These are phyloP conservation scores for Gibbula magus DNA, from an alignment of 2,888 invertebrate species.

Conservation along the genomic window DNA sequence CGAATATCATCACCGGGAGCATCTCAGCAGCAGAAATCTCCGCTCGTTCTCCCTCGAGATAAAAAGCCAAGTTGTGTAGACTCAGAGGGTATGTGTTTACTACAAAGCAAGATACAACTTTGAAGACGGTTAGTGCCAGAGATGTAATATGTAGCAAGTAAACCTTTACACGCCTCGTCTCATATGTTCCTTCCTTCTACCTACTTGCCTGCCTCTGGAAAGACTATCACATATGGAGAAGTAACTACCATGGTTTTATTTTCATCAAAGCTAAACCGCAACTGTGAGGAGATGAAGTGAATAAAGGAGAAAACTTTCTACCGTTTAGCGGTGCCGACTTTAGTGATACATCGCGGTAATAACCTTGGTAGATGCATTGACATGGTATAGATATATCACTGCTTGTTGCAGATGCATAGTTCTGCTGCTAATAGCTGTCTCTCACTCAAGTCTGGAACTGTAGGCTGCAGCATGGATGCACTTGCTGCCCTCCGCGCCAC, in stretches of 20 bases:
- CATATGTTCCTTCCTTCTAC: neutral
- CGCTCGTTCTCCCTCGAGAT: neutral
- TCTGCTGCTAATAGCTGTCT: too few species aligned
- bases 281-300: neutral
- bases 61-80: neutral
- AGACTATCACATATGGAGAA: conserved; percentile 6
- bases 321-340: too few species aligned
- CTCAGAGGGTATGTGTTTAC: neutral
- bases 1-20: too few species aligned
- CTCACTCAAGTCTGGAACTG: too few species aligned
- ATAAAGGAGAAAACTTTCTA: neutral
- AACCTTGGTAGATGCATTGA: too few species aligned
- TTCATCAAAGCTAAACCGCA: neutral
- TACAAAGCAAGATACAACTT: neutral
- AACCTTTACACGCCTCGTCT: conserved; percentile 10
- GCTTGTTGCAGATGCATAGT: too few species aligned
- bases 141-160: neutral
- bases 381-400: too few species aligned
- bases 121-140: neutral
- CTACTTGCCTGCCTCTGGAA: neutral
- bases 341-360: too few species aligned
- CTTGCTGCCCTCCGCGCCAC: too few species aligned
- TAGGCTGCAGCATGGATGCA: too few species aligned
- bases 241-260: neutral
- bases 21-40: neutral